phyloP scores from a whole-genome alignment of 2,797 vertebrate species.

The Phrynocephalus guinanensis region DNA sequence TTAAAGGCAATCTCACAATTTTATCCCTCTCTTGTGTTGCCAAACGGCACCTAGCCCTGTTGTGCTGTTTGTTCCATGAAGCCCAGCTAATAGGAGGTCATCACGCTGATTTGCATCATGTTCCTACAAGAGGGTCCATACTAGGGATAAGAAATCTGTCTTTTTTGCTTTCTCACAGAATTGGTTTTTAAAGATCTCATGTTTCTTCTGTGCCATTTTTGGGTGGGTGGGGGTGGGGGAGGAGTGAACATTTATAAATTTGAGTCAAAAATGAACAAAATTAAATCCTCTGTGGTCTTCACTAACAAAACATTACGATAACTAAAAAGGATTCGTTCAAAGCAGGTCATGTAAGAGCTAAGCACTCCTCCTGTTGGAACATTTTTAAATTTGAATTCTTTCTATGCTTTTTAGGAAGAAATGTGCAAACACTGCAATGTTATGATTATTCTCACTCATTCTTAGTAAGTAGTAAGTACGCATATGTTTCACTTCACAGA shows the following conservation, averaged over 20 bases:
- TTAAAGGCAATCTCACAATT: neutral
- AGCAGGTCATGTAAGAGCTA: no score
- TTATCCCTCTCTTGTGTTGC: neutral
- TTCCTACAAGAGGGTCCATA: neutral
- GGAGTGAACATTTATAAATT: neutral
- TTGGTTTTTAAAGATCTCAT: neutral
- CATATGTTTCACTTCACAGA: neutral
- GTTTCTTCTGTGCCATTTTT: neutral
- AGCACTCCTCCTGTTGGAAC: no score
- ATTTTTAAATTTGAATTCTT: no score
- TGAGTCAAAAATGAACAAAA: neutral
- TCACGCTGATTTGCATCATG: neutral
- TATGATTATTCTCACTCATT: neutral
- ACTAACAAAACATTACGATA: no score
- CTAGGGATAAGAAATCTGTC: neutral
- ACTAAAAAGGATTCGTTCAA: no score
- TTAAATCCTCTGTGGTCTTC: no score
- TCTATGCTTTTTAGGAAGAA: no score
- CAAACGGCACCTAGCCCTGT: neutral
- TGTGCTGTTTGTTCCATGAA: neutral
- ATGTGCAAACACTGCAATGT: no score
- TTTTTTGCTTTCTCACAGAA: neutral
- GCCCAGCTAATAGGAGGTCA: neutral
- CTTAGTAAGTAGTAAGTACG: neutral
- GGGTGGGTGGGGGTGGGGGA: neutral